Base-by-base conservation (phyloP, 2,113 vertebrate species). In the Cariama cristata region DNA sequence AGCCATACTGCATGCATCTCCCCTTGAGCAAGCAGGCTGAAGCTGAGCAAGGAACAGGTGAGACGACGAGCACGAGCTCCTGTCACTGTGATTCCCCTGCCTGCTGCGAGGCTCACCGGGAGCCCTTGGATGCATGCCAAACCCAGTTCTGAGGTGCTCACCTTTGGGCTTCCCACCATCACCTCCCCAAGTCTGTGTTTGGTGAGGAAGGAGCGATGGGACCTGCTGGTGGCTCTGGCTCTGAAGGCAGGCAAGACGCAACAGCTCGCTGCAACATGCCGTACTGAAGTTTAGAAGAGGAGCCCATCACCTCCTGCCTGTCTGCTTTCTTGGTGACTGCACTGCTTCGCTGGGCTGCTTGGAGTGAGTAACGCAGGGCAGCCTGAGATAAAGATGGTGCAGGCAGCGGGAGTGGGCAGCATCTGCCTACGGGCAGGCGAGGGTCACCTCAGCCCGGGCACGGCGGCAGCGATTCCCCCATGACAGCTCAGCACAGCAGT, bases 401-500 rank as follows among this genome's bases (percentile, higher is more conserved):
- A 8, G 28, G 38, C 56, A 59, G 56, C 0, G 1, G 49, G 42
- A 84, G 45, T 4, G 1, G 26, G 63, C 84, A 63, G 55, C 45
- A 1, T 17, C 38, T 73, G 76, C 83, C n/a, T 15, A 11, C 10
- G 12, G 55, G 24, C 40, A 64, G 52, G 27, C 38, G 35, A 28
- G 64, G 23, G 19, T 38, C 49, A 4, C n/a, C n/a, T 35, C 38
- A 35, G 15, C 30, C 26, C 56, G 7, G 9, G 18, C 38, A 16
- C 1, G 9, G 68, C 1, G 5, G 69, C 56, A 74, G 44, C 2
- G 0, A 28, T 35, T 35, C 15, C 28, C 12, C 23, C 0, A 1
- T 11, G 17, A 35, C 35, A 68, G 53, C 60, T 71, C 68, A 38
- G 32, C 24, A 18, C 42, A 32, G 58, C n/a, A 14, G 55, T 14